Evolutionary conservation across 2,113 vertebrate species (phyloP).

Genomic region (Sitta europaea): DNA sequence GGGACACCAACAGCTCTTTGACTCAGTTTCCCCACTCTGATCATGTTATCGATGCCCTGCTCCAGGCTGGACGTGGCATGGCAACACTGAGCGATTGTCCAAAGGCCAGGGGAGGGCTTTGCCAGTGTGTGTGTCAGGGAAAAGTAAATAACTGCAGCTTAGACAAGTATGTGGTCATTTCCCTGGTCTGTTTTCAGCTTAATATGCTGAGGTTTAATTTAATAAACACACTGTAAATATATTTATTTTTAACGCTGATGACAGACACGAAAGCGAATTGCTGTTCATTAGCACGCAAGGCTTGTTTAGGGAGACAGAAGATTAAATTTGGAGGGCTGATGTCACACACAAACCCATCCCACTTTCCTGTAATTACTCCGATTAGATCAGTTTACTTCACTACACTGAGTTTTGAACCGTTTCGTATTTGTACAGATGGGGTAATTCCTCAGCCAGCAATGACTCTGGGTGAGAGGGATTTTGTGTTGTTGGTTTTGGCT

Average conservation of each 20-base stretch:
- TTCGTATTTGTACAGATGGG: constrained; percentile 73
- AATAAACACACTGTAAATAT: constrained; percentile 16
- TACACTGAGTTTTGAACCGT: constrained; percentile 17
- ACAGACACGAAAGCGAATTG: constrained; percentile 8
- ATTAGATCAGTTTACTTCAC: constrained; percentile 49
- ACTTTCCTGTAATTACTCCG: constrained; percentile 55
- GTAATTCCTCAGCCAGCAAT: constrained; percentile 63
- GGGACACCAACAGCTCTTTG: background rate
- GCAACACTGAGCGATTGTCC: background rate
- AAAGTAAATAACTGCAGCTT: constrained; percentile 42
- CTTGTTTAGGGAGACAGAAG: background rate
- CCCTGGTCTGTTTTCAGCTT: constrained; percentile 26
- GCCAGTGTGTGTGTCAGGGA: background rate
- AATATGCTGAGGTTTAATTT: background rate
- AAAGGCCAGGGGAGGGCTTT: background rate
- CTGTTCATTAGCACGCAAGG: background rate
- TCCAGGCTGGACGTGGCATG: background rate
- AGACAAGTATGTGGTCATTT: constrained; percentile 51
- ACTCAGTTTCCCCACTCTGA: background rate
- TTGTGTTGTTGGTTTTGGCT: constrained; percentile 74
- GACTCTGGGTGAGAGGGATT: constrained; percentile 65
- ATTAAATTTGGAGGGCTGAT: constrained; percentile 31
- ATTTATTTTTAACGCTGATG: constrained; percentile 17
- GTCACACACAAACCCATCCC: constrained; percentile 61
- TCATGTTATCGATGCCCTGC: background rate